These are phyloP conservation scores for Sylvietta virens DNA, from an alignment of 2,113 vertebrate species.

Conservation along the genomic window DNA sequence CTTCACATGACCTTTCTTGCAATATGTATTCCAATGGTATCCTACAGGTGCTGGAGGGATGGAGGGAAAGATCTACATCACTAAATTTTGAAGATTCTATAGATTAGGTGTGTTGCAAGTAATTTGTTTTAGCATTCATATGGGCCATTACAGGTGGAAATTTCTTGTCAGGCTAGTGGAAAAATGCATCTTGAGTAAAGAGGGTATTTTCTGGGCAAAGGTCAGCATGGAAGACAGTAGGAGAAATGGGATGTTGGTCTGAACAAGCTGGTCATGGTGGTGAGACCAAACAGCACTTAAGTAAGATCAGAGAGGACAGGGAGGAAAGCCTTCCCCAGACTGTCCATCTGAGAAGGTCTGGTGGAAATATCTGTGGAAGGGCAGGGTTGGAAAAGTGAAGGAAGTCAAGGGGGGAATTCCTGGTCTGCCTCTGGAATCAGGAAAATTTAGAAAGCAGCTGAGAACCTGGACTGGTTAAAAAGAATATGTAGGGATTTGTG, in stretches of 20 bases:
- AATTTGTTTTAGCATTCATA: neutral
- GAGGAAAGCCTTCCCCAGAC: neutral
- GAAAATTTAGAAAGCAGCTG: neutral
- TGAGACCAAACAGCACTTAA: neutral
- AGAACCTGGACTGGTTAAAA: neutral
- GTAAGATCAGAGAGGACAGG: neutral
- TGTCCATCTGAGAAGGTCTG: neutral
- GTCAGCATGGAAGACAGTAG: neutral
- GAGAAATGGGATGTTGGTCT: neutral
- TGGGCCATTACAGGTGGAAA: neutral
- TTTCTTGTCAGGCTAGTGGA: neutral
- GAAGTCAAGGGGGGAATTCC: neutral
- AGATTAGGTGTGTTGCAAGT: neutral
- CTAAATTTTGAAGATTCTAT: neutral
- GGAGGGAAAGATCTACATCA: neutral
- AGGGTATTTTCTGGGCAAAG: neutral
- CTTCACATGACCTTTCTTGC: neutral
- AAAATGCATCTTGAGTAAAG: neutral
- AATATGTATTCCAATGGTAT: neutral
- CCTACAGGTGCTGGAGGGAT: neutral
- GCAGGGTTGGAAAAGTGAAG: neutral
- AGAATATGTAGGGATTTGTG: neutral
- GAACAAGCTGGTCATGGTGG: neutral
- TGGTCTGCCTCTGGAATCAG: neutral
- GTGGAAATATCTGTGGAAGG: neutral